Evolutionary conservation across 2,797 vertebrate genomes (phyloP), one percentile per base, ranked within the genome.

Genomic region (Botia almorhae): DNA sequence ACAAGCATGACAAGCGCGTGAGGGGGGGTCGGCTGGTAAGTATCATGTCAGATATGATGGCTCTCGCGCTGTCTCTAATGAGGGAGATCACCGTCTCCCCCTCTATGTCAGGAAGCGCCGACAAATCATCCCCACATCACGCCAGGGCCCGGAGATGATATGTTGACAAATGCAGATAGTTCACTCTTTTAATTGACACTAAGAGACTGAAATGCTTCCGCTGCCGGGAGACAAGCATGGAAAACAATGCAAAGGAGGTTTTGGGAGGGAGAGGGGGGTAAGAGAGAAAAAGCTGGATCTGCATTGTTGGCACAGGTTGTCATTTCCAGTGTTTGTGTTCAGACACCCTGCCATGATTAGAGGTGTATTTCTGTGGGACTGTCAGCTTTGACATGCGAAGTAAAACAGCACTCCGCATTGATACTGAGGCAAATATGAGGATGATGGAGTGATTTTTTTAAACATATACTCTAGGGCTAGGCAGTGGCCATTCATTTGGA

Each of bases 121-220:
- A 98, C 96, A 98, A 96, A 97, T 95, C 96, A 96, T 95, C 94
- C 63, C 94, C 93, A 94, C 93, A 90, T 97, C 95, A 95, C 85
- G 83, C 91, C 92, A 12, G 93, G 76, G 93, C 92, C 95, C 92
- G 88, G 88, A 95, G 95, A 95, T 95, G 94, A 96, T 96, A 95
- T 96, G 96, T 96, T 98, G 96, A 98, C 98, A 98, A 98, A 98
- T 97, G 96, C 94, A 97, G 95, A 97, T 96, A 98, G 97, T 96
- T 99, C 96, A 97, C 95, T 76, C 78, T 96, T 98, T 97, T 98
- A 98, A 98, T 98, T 99, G 97, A 98, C 97, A 98, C 95, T 95
- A 97, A 97, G 94, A 96, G 95, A 95, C 92, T 89, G 93, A 91
- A 94, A 95, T 90, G 92, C 92, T 93, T 88, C 89, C 85, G 88